Evolutionary conservation across 2,888 invertebrate species (phyloP), one percentile per base, ranked within the genome.

Genomic region (Hipparchia semele): DNA sequence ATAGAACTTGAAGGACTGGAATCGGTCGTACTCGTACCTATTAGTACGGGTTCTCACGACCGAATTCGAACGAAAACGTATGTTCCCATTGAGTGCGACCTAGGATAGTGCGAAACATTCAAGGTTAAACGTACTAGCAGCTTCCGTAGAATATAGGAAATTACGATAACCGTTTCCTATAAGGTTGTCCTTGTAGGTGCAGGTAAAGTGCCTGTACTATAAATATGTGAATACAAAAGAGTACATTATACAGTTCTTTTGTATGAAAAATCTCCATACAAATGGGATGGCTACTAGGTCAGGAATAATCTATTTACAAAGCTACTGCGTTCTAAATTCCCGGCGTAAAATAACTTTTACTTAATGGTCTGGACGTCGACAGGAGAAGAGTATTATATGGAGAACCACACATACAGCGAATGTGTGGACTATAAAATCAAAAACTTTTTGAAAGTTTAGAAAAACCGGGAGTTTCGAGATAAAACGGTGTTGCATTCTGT

Each of bases 71-170:
- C 39, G n/a, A 13, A 56, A 56, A 13, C 56, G n/a, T 13, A 13
- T 39, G 39, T 39, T n/a, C 56, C 5, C 56, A 13, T 56, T 53
- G 10, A 13, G 7, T 13, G 13, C 13, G 56, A 49, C 13, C 46
- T 13, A 12, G 8, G 7, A 64, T 64, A n/a, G 13, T 51, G 9
- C 5, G 6, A 64, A 23, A 53, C 23, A 65, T 51, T 53, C 23
- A 65, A 33, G 65, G 51, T 53, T 10, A 53, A 46, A 65, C 51
- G 13, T 33, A 46, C 6, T 13, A 64, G 12, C 7, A 2, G 12
- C 65, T 65, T 65, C 64, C 53, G 53, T 46, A n/a, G 46, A 46
- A 46, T 33, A 53, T 33, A 53, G 65, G 65, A 64, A 64, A 64
- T 64, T 51, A 64, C 13, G 13, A 13, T 58, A 51, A 49, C 6